Conservation (phyloP, 1,140 invertebrate species). For the Aphaenogaster ashmeadi region DNA sequence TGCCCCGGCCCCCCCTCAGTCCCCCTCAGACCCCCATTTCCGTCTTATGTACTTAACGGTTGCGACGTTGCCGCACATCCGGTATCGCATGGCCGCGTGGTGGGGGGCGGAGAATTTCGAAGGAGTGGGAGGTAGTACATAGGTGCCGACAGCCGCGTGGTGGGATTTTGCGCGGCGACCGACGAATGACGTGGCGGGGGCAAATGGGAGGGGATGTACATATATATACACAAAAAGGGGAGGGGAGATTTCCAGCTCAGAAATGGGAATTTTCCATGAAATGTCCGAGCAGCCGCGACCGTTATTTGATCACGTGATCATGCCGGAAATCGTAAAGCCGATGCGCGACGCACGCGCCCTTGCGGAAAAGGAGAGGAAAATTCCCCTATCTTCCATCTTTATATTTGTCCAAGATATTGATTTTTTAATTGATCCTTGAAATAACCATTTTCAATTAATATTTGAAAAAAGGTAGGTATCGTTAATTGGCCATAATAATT, state of each 20-base stretch:
- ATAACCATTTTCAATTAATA: constrained; percentile 10
- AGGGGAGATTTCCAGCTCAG: constrained; percentile 66
- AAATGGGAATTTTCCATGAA: constrained; percentile 85
- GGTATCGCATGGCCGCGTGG: constrained; percentile 73
- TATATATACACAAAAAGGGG: constrained; percentile 49
- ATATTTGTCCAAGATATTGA: background rate
- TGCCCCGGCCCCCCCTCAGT: constrained; percentile 57
- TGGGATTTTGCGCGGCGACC: constrained; percentile 39
- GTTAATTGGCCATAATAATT: constrained; percentile 11
- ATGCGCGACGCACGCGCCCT: constrained; percentile 69
- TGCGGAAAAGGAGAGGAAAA: background rate
- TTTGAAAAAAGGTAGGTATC: background rate
- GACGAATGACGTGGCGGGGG: constrained; percentile 47
- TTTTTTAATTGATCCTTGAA: constrained; percentile 1
- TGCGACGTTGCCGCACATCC: constrained; percentile 86
- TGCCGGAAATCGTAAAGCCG: constrained; percentile 71
- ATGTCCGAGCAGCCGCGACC: constrained; percentile 69
- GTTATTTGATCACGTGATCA: constrained; percentile 73
- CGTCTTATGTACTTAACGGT: constrained; percentile 83
- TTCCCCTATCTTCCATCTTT: constrained; percentile 22
- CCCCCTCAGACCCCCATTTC: constrained; percentile 59
- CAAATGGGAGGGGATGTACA: constrained; percentile 25
- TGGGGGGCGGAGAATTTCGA: constrained; percentile 76
- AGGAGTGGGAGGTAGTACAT: constrained; percentile 77
- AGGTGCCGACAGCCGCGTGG: constrained; percentile 52